A percentile compares a stretch with the other conserved stretches of the same genome.
These are phyloP conservation scores for Betta splendens DNA, from an alignment of 2,797 vertebrate species.

Conservation along the genomic window DNA sequence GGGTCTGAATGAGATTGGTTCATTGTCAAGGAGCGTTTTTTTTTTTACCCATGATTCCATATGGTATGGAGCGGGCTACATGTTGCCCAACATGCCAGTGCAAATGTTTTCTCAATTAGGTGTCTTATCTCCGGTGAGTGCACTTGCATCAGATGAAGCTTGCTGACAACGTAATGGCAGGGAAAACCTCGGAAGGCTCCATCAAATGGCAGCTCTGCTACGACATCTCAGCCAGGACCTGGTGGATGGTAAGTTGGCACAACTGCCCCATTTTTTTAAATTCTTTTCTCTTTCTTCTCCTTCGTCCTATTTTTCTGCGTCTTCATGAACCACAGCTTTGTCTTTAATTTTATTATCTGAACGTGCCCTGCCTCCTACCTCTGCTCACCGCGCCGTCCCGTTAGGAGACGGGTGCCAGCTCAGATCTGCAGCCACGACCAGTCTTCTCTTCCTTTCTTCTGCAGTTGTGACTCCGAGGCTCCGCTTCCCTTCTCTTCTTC, in stretches of 20 bases:
- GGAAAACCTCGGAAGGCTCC: conserved; percentile 96
- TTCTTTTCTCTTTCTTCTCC: conserved; percentile 68
- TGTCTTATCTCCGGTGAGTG: conserved; percentile 97
- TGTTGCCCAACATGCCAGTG: conserved; percentile 99
- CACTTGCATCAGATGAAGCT: conserved; percentile 97
- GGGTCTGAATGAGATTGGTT: conserved; percentile 98
- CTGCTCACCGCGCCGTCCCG: conserved; percentile 21
- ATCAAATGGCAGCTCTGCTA: conserved; percentile 99
- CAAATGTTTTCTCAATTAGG: conserved; percentile 98
- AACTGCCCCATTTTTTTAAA: conserved; percentile 78
- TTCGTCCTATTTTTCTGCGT: conserved; percentile 24
- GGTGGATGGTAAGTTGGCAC: conserved; percentile 99
- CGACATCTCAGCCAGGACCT: conserved; percentile 99
- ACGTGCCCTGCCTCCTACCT: conserved; percentile 10
- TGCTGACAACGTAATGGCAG: conserved; percentile 99
- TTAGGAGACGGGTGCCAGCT: conserved; percentile 32
- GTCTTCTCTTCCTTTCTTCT: conserved; percentile 2
- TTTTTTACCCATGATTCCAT: conserved; percentile 99
- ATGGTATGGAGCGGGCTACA: conserved; percentile 96
- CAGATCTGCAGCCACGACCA: conserved; percentile 15
- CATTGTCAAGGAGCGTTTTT: conserved; percentile 92
- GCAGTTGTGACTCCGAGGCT: neutral
- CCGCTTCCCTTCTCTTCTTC: conserved; percentile 21
- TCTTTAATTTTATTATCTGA: conserved; percentile 28
- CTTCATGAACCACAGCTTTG: conserved; percentile 11